phyloP scores from a whole-genome alignment of 2,113 vertebrate species.

The Chloroceryle aenea region DNA sequence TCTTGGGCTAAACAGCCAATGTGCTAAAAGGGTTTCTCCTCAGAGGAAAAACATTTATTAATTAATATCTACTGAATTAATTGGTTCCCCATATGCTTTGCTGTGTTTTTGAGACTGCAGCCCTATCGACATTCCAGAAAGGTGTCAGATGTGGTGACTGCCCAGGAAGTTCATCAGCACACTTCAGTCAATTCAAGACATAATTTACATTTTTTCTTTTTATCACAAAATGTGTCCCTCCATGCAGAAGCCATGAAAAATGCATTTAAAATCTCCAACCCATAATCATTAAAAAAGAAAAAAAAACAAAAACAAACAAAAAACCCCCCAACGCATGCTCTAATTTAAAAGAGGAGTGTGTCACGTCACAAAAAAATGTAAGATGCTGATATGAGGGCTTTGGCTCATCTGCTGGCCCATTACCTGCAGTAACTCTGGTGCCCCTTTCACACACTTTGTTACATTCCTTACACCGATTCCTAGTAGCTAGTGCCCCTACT shows the following conservation, averaged over 20 bases:
- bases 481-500: not conserved
- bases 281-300: not conserved
- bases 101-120: not conserved
- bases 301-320: no score
- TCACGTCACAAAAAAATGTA: not conserved
- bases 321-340: not conserved
- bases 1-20: not conserved
- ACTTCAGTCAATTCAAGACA: not conserved
- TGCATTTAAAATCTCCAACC: not conserved
- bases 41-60: slow-evolving; percentile 16
- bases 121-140: not conserved
- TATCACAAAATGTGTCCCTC: not conserved
- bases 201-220: rapidly evolving
- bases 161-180: not conserved
- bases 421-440: not conserved
- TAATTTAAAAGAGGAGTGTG: not conserved
- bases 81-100: not conserved
- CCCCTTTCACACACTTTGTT: rapidly evolving
- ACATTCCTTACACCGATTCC: not conserved
- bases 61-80: slow-evolving; percentile 41
- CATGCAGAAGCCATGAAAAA: rapidly evolving
- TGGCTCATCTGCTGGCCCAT: rapidly evolving
- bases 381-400: not conserved
- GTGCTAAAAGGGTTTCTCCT: not conserved
- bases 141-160: not conserved